phyloP scores from a whole-genome alignment of 2,113 vertebrate species.

The Brienomyrus longianalis region DNA sequence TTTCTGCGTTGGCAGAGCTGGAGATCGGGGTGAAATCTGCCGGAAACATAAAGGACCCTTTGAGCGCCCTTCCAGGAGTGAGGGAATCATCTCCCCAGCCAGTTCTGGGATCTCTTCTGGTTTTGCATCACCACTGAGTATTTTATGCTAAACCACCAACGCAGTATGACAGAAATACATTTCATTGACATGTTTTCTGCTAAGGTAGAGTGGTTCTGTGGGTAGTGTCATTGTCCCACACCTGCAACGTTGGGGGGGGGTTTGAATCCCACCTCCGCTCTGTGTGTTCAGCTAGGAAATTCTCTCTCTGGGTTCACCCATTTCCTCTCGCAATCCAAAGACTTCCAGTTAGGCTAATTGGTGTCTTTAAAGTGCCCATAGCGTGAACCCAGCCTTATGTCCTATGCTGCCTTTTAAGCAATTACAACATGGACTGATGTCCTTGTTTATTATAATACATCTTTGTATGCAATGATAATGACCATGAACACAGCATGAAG shows the following conservation, averaged over 20 bases:
- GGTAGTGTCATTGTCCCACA: neutral
- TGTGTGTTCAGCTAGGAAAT: neutral
- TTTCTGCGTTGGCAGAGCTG: neutral
- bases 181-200: neutral
- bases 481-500: neutral
- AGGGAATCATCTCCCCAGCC: neutral
- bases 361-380: neutral
- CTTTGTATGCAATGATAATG: neutral
- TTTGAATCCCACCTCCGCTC: neutral
- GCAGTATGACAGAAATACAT: neutral
- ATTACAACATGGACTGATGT: neutral
- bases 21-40: neutral
- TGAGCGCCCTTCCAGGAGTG: neutral
- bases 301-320: neutral
- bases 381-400: neutral
- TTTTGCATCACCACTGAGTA: neutral
- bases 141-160: neutral
- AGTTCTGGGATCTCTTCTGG: neutral
- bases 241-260: neutral
- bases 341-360: neutral
- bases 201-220: neutral
- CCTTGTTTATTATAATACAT: neutral
- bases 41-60: neutral
- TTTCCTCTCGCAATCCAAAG: neutral
- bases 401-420: neutral